Evolutionary conservation across 2,797 vertebrate species (phyloP).

Genomic region (Diplodus puntazzo): DNA sequence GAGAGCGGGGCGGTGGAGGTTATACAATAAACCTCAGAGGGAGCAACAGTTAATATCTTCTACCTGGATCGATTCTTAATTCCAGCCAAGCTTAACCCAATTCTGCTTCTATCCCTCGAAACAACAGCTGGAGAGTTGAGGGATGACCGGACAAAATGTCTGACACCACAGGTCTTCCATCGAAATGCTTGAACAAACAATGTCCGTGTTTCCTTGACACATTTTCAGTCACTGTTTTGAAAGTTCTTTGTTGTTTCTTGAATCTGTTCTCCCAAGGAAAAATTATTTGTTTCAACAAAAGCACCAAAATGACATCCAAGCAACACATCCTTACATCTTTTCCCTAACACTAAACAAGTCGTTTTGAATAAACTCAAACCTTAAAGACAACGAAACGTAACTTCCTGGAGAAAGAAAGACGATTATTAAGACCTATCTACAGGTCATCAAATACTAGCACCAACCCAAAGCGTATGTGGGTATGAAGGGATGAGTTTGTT

Average conservation of each 20-base stretch:
- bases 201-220: background rate
- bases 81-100: background rate
- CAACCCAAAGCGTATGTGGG: no score
- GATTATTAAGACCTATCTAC: no score
- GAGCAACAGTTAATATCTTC: slow-evolving; percentile 39
- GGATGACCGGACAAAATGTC: background rate
- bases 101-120: background rate
- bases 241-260: background rate
- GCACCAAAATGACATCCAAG: background rate
- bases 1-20: slow-evolving; percentile 9
- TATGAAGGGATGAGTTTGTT: no score
- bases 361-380: no score
- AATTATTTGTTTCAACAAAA: background rate
- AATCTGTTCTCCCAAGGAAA: background rate
- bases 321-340: background rate
- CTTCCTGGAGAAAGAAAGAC: no score
- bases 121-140: background rate
- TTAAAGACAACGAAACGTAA: no score
- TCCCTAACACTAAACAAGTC: no score
- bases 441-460: no score
- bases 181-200: background rate
- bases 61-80: slow-evolving; percentile 26
- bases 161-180: background rate
- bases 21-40: slow-evolving; percentile 17
- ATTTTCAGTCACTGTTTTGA: background rate